These are phyloP conservation scores for Dicyema japonicum DNA, from an alignment of 1,140 invertebrate genomes.

Conservation along the genomic window DNA sequence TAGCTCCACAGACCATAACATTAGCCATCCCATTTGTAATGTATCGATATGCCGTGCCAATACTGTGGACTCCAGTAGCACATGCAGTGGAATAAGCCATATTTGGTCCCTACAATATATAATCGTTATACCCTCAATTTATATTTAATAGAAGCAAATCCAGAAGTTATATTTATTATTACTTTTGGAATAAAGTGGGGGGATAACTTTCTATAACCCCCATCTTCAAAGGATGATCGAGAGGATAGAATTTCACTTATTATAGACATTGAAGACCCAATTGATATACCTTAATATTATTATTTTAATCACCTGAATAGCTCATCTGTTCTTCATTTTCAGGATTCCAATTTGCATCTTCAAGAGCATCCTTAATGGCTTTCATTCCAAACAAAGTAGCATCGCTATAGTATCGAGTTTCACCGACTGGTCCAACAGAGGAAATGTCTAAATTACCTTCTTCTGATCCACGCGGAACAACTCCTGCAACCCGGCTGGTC, in stretches of 20 bases:
- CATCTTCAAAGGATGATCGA: slow-evolving; percentile 28
- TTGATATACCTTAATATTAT: no score
- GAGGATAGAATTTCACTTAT: slow-evolving; percentile 39
- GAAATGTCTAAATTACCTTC: no score
- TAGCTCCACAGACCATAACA: slow-evolving; percentile 68
- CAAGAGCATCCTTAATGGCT: slow-evolving; percentile 62
- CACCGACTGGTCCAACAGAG: no score
- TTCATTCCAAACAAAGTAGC: slow-evolving; percentile 76
- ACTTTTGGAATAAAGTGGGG: slow-evolving; percentile 79
- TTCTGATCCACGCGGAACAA: no score
- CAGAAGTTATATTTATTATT: slow-evolving; percentile 66
- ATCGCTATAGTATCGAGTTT: no score
- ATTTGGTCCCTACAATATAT: slow-evolving; percentile 42
- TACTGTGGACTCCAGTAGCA: slow-evolving; percentile 54
- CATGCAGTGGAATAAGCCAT: slow-evolving; percentile 99
- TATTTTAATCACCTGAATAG: no score
- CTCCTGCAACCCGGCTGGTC: no score
- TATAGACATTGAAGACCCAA: no score
- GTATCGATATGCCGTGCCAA: slow-evolving; percentile 48
- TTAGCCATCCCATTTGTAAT: slow-evolving; percentile 29
- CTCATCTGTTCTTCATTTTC: no score
- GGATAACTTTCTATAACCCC: slow-evolving; percentile 50
- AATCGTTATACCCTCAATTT: no score
- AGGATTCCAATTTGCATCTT: no score
- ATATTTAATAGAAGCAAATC: slow-evolving; percentile 57